Base-by-base conservation (phyloP, 1,140 invertebrate genomes). In the Calycopis cecrops region DNA sequence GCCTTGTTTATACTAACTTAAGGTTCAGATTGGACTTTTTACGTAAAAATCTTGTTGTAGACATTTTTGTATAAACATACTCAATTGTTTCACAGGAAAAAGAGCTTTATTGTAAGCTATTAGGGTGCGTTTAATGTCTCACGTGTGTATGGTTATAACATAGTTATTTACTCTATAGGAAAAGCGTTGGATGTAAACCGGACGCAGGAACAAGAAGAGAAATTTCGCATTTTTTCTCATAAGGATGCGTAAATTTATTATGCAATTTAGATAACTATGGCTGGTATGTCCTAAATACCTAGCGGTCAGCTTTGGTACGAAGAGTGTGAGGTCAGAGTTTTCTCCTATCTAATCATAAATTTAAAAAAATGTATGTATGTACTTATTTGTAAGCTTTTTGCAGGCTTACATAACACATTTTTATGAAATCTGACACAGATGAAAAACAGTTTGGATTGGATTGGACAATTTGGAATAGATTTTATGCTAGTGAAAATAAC, bases 131-230 rank as follows among this genome's bases (percentile, higher is more conserved):
- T 44, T 8, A n/a, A n/a, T n/a, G n/a, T 44, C 55, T 59, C 9
- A 7, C 14, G 28, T 9, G 28, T 16, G 28, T 1, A 48, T 11
- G 11, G 14, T 34, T 33, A 50, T 63, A 55, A 44, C 16, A 54
- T 55, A 12, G 47, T 59, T 66, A 59, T 70, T 60, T 67, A 64
- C 60, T 75, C 73, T 73, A 76, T 80, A 85, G 73, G 78, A 82
- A 84, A 85, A 80, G 69, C 73, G 57, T 63, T 60, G 67, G 71
- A 77, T 76, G 71, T 72, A 66, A 85, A 76, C 77, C 79, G 81
- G 79, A 85, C 71, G 63, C 71, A 69, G 71, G 77, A 72, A 67
- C 58, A 57, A 64, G 71, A 74, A 76, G 78, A 74, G 73, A 84
- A 82, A 80, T 73, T 77, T 76, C 67, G 63, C 65, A 60, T 67